Percentiles rank a stretch among this genome's conserved stretches.
Conservation (phyloP, 2,797 vertebrate species). For the Ceryle rudis region DNA sequence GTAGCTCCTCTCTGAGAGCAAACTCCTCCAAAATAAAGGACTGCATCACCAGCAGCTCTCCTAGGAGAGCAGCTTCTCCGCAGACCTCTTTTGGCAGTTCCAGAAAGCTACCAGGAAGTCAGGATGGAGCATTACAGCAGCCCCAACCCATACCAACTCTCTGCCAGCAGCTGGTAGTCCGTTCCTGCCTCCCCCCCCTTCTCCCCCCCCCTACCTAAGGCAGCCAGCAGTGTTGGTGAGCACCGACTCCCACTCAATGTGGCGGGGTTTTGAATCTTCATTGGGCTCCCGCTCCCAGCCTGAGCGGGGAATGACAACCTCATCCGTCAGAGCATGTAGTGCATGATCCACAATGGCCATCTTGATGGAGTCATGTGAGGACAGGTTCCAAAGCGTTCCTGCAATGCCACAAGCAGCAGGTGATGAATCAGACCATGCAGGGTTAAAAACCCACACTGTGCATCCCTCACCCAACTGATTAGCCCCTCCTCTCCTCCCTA, state of each 20-base stretch:
- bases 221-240: conserved; percentile 97
- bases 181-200: too few relatives aligned
- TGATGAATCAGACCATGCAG: fast-evolving
- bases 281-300: conserved; percentile 91
- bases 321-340: conserved; percentile 89
- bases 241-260: conserved; percentile 93
- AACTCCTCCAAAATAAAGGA: background rate
- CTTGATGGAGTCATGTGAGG: conserved; percentile 95
- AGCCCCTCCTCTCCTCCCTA: background rate
- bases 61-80: background rate
- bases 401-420: fast-evolving
- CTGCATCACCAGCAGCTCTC: background rate
- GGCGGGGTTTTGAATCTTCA: conserved; percentile 91
- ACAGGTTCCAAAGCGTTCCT: conserved; percentile 96
- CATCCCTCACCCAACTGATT: fast-evolving
- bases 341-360: conserved; percentile 98
- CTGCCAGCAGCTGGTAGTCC: background rate
- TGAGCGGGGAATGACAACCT: conserved; percentile 92
- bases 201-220: conserved; percentile 83
- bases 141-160: background rate
- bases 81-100: background rate
- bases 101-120: background rate
- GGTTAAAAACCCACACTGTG: background rate
- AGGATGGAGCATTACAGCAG: fast-evolving
- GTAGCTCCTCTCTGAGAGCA: background rate